phyloP scores from a whole-genome alignment of 2,113 vertebrate species.

The Nettapus auritus region DNA sequence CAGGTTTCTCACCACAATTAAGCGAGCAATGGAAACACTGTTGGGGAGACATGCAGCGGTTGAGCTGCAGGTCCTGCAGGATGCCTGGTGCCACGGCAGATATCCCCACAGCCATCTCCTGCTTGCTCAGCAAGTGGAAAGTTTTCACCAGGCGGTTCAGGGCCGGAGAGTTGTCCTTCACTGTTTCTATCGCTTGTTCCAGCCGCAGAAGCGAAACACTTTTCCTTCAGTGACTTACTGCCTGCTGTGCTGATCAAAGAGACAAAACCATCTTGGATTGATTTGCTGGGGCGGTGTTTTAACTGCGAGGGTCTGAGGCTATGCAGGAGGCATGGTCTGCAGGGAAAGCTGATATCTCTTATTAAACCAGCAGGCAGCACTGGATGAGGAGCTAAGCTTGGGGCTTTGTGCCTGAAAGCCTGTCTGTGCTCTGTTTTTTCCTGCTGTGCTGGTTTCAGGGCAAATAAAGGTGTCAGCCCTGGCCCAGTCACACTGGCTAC shows the following conservation, averaged over 20 bases:
- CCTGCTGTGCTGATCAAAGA: conserved; percentile 34
- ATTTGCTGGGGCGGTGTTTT: background rate
- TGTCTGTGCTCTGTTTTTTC: conserved; percentile 40
- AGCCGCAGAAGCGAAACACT: background rate
- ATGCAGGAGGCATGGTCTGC: background rate
- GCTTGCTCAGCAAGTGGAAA: conserved; percentile 82
- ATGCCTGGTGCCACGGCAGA: conserved; percentile 83
- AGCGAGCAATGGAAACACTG: accelerated
- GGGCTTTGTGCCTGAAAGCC: background rate
- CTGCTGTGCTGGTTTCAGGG: conserved; percentile 2
- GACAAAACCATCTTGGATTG: conserved; percentile 13
- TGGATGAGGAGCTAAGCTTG: background rate
- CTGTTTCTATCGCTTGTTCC: conserved; percentile 79
- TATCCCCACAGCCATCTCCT: conserved; percentile 83
- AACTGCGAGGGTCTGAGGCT: background rate
- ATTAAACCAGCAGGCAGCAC: background rate
- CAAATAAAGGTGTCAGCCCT: background rate
- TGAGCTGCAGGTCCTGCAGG: conserved; percentile 80
- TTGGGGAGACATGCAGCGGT: background rate
- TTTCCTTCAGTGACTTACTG: background rate
- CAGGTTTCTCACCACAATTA: accelerated
- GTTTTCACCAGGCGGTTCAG: conserved; percentile 80
- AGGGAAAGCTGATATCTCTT: background rate
- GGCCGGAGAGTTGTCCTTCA: conserved; percentile 74
- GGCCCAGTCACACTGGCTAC: background rate